Evolutionary conservation across 2,888 invertebrate species (phyloP).

Genomic region (Cosmia trapezina): DNA sequence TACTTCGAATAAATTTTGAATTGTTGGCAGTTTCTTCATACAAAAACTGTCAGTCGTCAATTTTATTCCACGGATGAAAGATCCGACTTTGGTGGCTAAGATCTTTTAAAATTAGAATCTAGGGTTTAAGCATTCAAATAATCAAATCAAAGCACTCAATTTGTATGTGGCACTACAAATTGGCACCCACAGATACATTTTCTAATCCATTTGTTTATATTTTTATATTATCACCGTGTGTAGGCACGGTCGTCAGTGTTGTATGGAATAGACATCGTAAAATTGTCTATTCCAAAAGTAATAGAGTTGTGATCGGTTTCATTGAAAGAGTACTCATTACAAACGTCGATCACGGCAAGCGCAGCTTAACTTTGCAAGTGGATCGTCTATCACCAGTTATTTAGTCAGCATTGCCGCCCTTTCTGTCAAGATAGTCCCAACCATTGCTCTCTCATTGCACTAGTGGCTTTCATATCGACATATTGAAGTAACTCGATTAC

Average conservation of each 20-base stretch:
- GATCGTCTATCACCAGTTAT: neutral
- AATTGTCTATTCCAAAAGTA: too few species aligned
- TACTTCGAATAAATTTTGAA: too few species aligned
- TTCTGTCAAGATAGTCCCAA: neutral
- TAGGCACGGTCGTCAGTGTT: too few species aligned
- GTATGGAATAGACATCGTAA: too few species aligned
- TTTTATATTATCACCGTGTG: neutral
- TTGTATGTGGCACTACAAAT: neutral
- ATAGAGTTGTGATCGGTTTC: too few species aligned
- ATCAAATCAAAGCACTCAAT: neutral
- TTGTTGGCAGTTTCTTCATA: too few species aligned
- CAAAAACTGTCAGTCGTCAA: too few species aligned
- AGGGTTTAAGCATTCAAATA: neutral
- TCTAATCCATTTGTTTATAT: neutral
- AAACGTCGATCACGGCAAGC: neutral
- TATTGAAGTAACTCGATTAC: conserved; percentile 23
- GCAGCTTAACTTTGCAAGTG: conserved; percentile 3
- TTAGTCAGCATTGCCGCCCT: neutral
- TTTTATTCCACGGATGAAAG: too few species aligned
- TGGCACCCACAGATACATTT: neutral
- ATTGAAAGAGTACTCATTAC: neutral
- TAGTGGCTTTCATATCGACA: conserved; percentile 25
- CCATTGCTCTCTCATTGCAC: conserved; percentile 35
- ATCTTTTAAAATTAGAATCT: neutral
- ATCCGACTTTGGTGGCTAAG: too few species aligned